Base-by-base conservation (phyloP, 1,140 invertebrate species). In the Lanistes nyassanus region DNA sequence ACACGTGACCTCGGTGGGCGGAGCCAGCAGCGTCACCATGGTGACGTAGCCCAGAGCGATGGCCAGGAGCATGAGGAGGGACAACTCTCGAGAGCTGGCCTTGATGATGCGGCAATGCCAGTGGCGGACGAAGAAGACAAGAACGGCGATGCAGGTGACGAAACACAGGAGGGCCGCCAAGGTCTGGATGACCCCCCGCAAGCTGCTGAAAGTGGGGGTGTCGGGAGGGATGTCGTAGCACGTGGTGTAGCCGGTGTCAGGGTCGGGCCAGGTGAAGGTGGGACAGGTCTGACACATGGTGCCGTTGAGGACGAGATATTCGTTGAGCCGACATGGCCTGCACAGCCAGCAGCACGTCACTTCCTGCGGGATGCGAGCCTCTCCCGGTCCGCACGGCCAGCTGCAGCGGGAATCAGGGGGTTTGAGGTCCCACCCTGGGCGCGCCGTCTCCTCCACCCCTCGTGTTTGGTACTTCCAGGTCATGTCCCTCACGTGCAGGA, bases 31-130 rank as follows among this genome's bases (percentile, higher is more conserved):
- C 1, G 94, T 92, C 87, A 96, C 97, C 11, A 96, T 96, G 72
- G 97, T 93, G 62, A 93, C 91, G 89, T 96, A 97, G 90, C 96
- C 97, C 87, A 96, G 92, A 60, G 97, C 91, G 80, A 97, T 95
- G 5, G 96, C 96, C 36, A 91, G 92, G n/a, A 98, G 90, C 53
- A 98, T 91, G 7, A 97, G 94, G 86, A 95, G 96, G 76, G 94
- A 95, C 51, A 98, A 90, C 89, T 98, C 96, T 72, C 96, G 91
- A 3, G 96, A 95, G 19, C 95, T 95, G 0, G 96, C 96, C 77
- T 95, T 92, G 47, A 98, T 96, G 37, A 94, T 0, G 95, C 95
- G 1, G 95, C 96, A 79, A 95, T 92, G 83, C 94, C 73, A 94
- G 87, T 95, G 92, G 65, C 91, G 92, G 29, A 93, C 81, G 89